Base-by-base conservation (phyloP, 2,797 vertebrate species). In the Dallia pectoralis region DNA sequence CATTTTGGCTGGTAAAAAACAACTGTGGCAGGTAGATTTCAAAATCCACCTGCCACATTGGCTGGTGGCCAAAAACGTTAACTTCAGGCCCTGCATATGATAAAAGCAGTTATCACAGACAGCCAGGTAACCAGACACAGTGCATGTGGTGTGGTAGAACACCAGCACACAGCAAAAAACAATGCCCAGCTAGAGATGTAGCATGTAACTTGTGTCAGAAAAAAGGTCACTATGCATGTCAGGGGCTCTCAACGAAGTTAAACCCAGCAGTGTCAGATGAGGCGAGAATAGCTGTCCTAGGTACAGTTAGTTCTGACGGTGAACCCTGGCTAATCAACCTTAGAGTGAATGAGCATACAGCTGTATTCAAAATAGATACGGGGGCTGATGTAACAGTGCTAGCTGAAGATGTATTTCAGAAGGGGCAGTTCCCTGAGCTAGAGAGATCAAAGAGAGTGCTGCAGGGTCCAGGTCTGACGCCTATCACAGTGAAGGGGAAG, bases 311-410 rank as follows among this genome's bases (percentile, higher is more conserved):
- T 29, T 48, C 59, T 51, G 29, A 33, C 14, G 51, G 67, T 67
- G 48, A 63, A 22, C 36, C 25, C 4, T 69, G 40, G 48, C 71
- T 70, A 48, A 56, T 29, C 11, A 73, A 53, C 40, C 30, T 70
- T 12, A 70, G 67, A 25, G 67, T 73, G 16, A 69, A 73, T 69
- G 32, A 47, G 9, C 16, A 15, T n/a, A 30, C n/a, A 4, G 44
- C 59, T 14, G n/a, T 56, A 9, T 70, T 73, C 12, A 74, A 70
- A 70, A 63, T 73, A 22, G 67, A 73, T 48, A 70, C 7, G 4
- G 47, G 33, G n/a, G n/a, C 72, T 36, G 76, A 71, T 11, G 33
- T 77, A 4, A 74, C 61, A 0, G 76, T 72, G 56, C 15, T 61
- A 47, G n/a, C 70, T 32, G 75, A 72, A 18, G 65, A 69, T 19